These are phyloP conservation scores for Odontophorus gujanensis DNA, from an alignment of 2,113 vertebrate species.

Conservation along the genomic window DNA sequence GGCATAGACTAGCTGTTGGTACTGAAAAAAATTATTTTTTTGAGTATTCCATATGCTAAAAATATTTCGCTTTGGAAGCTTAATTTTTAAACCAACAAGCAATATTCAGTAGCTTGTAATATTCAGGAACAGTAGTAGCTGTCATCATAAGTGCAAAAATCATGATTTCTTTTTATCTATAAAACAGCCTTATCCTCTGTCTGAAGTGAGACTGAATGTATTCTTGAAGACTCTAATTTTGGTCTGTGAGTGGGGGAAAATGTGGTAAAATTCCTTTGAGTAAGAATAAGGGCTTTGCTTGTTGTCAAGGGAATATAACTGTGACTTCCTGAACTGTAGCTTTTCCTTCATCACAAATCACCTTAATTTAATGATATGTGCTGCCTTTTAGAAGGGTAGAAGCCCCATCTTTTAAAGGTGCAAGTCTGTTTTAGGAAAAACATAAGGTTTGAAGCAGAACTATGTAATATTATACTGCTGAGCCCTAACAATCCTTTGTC, in stretches of 20 bases:
- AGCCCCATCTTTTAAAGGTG: neutral
- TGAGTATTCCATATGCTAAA: neutral
- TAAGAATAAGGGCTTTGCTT: neutral
- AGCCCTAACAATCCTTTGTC: neutral
- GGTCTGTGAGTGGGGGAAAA: neutral
- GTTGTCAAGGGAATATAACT: neutral
- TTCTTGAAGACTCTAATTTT: slow-evolving; percentile 27
- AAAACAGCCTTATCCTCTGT: neutral
- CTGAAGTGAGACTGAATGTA: neutral
- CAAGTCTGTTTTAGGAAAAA: neutral
- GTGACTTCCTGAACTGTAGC: neutral
- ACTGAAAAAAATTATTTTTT: neutral
- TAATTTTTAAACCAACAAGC: neutral
- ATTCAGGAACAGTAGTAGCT: neutral
- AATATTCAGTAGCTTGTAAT: neutral
- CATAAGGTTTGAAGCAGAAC: neutral
- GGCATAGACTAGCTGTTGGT: neutral
- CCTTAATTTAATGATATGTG: neutral
- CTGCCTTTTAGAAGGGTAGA: neutral
- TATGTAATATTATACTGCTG: neutral
- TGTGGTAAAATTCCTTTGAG: neutral
- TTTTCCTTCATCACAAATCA: neutral
- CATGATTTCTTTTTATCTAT: neutral
- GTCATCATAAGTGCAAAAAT: neutral
- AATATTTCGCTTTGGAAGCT: neutral